phyloP scores from a whole-genome alignment of 2,797 vertebrate species.

The Chaetodon trifasciatus region DNA sequence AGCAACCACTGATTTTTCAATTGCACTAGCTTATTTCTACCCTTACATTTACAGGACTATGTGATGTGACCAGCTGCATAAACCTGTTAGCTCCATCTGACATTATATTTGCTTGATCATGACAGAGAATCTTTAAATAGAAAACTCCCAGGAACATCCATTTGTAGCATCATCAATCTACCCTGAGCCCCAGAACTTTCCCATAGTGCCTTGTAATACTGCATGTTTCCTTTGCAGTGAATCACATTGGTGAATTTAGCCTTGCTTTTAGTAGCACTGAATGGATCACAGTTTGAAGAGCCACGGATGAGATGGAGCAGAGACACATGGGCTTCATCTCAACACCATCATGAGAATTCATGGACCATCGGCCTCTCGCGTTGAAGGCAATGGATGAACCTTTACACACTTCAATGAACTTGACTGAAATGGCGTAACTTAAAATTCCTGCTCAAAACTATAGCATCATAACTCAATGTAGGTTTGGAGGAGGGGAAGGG shows the following conservation, averaged over 20 bases:
- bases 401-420: conserved; percentile 48
- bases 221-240: not conserved
- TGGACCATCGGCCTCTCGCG: conserved; percentile 38
- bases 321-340: conserved; percentile 45
- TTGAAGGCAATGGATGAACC: conserved; percentile 59
- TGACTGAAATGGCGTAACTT: conserved; percentile 52
- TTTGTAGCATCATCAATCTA: not conserved
- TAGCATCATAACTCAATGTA: conserved; percentile 51
- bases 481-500: conserved; percentile 46
- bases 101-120: not conserved
- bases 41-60: not conserved
- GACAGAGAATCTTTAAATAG: not conserved
- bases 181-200: not conserved
- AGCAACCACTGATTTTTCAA: not conserved
- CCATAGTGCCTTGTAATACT: not conserved
- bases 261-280: not conserved
- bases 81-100: not conserved
- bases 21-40: not conserved
- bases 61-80: not conserved
- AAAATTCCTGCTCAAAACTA: conserved; percentile 47
- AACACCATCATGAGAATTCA: conserved; percentile 40
- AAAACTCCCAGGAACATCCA: not conserved
- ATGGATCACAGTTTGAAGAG: conserved; percentile 48
- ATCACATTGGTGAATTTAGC: not conserved
- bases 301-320: conserved; percentile 63